phyloP scores from a whole-genome alignment of 1,140 invertebrate genomes.

The Nasonia vitripennis region DNA sequence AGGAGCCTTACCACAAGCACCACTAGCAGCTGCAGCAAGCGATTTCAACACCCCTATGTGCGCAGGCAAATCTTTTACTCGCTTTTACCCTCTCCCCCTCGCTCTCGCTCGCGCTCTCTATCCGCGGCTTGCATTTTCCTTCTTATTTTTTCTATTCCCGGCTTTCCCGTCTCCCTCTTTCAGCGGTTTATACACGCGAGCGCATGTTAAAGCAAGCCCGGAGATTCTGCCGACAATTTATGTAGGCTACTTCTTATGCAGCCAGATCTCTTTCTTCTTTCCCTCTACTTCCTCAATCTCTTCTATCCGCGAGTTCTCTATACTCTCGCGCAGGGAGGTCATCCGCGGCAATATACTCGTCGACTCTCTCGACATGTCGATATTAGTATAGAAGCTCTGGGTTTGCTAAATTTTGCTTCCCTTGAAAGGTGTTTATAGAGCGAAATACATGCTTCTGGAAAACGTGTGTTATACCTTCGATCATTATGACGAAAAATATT shows the following conservation, averaged over 20 bases:
- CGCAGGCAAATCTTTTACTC: neutral
- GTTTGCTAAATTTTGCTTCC: no score
- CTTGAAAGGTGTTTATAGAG: no score
- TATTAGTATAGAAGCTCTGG: no score
- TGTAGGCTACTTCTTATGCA: neutral
- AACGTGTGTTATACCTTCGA: no score
- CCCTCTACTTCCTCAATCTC: neutral
- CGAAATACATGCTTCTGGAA: no score
- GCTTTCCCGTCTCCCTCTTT: neutral
- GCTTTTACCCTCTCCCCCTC: conserved; percentile 15
- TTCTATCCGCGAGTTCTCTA: neutral
- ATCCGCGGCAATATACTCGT: no score
- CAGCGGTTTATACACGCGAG: neutral
- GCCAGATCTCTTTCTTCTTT: neutral
- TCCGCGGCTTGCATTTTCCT: neutral
- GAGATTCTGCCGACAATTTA: neutral
- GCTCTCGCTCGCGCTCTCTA: conserved; percentile 15
- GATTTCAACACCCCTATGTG: neutral
- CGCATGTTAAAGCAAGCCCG: neutral
- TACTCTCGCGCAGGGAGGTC: no score
- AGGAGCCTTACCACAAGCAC: neutral
- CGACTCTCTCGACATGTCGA: no score
- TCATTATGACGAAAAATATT: no score
- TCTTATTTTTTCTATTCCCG: neutral
- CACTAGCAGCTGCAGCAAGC: conserved; percentile 12